Base-by-base conservation (phyloP, 2,797 vertebrate species). In the Phylloscopus collybita region DNA sequence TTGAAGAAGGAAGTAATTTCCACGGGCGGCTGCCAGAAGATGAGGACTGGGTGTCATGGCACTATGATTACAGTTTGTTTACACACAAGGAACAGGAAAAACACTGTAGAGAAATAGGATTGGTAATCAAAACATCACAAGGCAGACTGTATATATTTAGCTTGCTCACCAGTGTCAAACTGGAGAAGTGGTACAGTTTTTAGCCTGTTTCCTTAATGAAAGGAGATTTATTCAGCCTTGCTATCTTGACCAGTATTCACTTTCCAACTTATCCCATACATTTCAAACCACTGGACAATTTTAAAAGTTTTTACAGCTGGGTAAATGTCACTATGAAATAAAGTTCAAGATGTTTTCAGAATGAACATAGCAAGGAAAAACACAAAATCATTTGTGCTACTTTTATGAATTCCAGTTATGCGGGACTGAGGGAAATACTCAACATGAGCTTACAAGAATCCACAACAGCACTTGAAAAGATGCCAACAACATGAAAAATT, bases 161-260 rank as follows among this genome's bases (percentile, higher is more conserved):
- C 11, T 38, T 29, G 22, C 51, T 84, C 73, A 62, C 3, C n/a
- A 61, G 22, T 69, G 38, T 5, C 0, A 0, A 53, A 38, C 0
- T 56, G 62, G 13, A n/a, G 44, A 88, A 94, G 29, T 38, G 17
- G 21, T 22, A 67, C 38, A 13, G 47, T 16, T 91, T 80, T 84
- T 36, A 75, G 20, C 11, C n/a, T 56, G 22, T 36, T 90, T 88
- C 62, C 45, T 70, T 72, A 61, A 45, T 53, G 60, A 66, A 69
- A 69, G 36, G 64, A 34, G 16, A 69, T 72, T 49, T 51, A 66
- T 66, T 87, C 67, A 49, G 32, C 38, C 42, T 60, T 50, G 10
- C 16, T 66, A 16, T 36, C 44, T 54, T 61, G 18, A 66, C 16
- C 42, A 54, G 16, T 27, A 70, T 54, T 74, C 8, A 2, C 44